phyloP scores from a whole-genome alignment of 2,888 invertebrate species.

The Torymus tubicola region DNA sequence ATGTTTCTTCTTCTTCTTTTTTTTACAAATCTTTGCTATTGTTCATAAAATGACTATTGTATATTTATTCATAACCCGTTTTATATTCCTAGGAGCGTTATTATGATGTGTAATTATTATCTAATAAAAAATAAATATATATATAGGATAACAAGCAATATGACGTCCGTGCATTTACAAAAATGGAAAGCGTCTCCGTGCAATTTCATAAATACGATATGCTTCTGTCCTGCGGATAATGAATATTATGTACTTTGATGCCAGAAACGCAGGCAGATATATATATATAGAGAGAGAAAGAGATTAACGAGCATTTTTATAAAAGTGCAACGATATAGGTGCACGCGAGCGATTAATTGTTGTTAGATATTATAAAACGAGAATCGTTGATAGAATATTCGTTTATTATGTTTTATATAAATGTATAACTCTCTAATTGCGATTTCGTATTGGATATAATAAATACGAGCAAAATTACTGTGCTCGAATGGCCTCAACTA shows the following conservation, averaged over 20 bases:
- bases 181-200: not conserved
- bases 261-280: no score
- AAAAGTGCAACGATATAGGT: slow-evolving; percentile 38
- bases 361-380: slow-evolving; percentile 53
- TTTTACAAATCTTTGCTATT: slow-evolving; percentile 20
- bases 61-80: slow-evolving; percentile 48
- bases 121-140: slow-evolving; percentile 22
- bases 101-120: slow-evolving; percentile 33
- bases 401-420: slow-evolving; percentile 53
- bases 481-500: slow-evolving; percentile 39
- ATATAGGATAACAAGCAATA: not conserved
- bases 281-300: no score
- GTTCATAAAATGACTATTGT: slow-evolving; percentile 45
- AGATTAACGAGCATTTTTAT: no score
- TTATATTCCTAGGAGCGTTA: slow-evolving; percentile 33
- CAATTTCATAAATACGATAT: no score
- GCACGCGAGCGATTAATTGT: slow-evolving; percentile 49
- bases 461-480: slow-evolving; percentile 1
- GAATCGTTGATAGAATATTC: slow-evolving; percentile 51
- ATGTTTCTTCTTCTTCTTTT: slow-evolving; percentile 12
- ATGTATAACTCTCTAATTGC: slow-evolving; percentile 42
- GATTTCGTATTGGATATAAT: slow-evolving; percentile 43
- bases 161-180: slow-evolving; percentile 32
- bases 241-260: no score
- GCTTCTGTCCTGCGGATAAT: no score